These are phyloP conservation scores for Eretmocerus hayati DNA, from an alignment of 2,888 invertebrate species.

Conservation along the genomic window DNA sequence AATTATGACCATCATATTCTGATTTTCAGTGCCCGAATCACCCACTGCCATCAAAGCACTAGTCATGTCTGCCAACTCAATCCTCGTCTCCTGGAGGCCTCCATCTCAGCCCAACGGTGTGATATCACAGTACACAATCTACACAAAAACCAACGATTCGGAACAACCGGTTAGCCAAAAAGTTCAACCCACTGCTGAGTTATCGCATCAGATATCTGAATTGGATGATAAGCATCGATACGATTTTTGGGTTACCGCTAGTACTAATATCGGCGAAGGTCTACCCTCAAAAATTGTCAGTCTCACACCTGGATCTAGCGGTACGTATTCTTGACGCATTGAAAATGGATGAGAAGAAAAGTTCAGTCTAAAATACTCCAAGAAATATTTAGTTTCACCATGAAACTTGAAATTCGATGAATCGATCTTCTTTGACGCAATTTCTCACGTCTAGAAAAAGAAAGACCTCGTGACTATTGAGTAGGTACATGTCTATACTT, in stretches of 20 bases:
- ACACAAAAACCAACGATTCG: slow-evolving; percentile 66
- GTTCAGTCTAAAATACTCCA: no score
- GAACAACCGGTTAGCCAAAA: slow-evolving; percentile 67
- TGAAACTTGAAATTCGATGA: no score
- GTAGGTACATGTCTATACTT: no score
- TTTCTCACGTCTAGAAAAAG: no score
- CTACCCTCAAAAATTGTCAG: slow-evolving; percentile 81
- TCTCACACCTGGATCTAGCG: slow-evolving; percentile 75
- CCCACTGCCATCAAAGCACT: slow-evolving; percentile 89
- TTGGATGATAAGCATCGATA: slow-evolving; percentile 76
- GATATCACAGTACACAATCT: slow-evolving; percentile 87
- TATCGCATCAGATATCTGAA: slow-evolving; percentile 81
- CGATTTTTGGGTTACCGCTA: slow-evolving; percentile 92
- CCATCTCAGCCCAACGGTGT: slow-evolving; percentile 90
- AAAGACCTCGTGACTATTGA: no score
- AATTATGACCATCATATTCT: no score
- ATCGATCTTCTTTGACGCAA: background rate
- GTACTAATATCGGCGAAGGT: slow-evolving; percentile 90
- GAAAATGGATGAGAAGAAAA: no score
- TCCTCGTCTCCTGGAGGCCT: slow-evolving; percentile 89
- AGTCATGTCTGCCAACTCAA: slow-evolving; percentile 85
- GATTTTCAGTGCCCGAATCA: slow-evolving; percentile 74
- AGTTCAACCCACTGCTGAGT: slow-evolving; percentile 74
- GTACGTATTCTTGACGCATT: no score
- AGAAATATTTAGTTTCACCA: no score